Percentiles rank a stretch among this genome's conserved stretches.
Evolutionary conservation across 2,888 invertebrate species (phyloP).

Genomic region (Plemyria rubiginata): DNA sequence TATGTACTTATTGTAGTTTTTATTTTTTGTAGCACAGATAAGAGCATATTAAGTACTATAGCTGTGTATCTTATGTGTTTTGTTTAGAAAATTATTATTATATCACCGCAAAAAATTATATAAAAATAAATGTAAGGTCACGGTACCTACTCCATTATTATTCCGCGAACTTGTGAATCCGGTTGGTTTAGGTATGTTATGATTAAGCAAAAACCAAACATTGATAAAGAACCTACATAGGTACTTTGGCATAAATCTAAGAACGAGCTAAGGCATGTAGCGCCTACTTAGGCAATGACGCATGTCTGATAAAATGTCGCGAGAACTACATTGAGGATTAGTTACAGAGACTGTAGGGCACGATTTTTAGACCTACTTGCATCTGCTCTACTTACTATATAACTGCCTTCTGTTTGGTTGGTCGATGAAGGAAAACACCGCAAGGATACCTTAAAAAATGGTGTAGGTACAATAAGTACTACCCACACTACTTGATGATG

Average conservation of each 20-base stretch:
- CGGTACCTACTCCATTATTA: conserved; percentile 3
- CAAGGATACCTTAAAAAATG: not conserved
- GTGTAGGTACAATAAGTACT: too few species aligned
- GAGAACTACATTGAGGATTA: not conserved
- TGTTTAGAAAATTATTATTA: not conserved
- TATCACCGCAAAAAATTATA: not conserved
- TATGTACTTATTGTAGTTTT: too few species aligned
- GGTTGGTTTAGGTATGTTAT: conserved; percentile 13
- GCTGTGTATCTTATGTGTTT: too few species aligned
- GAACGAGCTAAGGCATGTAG: not conserved
- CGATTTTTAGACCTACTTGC: not conserved
- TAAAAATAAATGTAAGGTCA: not conserved
- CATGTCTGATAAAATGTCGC: conserved; percentile 12
- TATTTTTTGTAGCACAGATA: too few species aligned
- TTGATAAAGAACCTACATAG: not conserved
- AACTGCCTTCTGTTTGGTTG: not conserved
- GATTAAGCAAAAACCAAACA: conserved; percentile 8
- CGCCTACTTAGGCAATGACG: conserved; percentile 11
- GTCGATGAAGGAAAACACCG: not conserved
- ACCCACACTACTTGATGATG: too few species aligned
- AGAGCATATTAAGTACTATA: too few species aligned
- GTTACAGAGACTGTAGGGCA: conserved; percentile 4
- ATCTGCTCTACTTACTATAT: not conserved
- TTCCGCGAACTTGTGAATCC: conserved; percentile 12
- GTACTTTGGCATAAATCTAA: conserved; percentile 2